Base-by-base conservation (phyloP, 2,797 vertebrate species). In the Tauraco hartlaubi region DNA sequence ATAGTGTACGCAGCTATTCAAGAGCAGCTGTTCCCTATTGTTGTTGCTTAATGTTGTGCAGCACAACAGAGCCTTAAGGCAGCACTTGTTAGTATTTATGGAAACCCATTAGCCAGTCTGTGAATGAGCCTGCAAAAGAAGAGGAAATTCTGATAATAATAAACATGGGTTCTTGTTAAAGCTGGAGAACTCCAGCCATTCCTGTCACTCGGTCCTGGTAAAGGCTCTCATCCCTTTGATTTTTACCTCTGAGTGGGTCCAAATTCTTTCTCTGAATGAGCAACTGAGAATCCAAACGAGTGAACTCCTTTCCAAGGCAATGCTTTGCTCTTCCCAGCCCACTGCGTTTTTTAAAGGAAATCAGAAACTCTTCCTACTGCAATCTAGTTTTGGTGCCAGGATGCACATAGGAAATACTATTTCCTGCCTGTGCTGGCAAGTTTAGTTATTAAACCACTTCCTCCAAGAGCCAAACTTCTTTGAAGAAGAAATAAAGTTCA, bases 401-500 rank as follows among this genome's bases (percentile, higher is more conserved):
- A 94, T 74, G 85, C 58, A 17, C 74, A n/a, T 95, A 93, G 95
- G 93, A 97, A 97, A 95, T 88, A 85, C 83, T 92, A 88, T 95
- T 97, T 97, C 96, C 96, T 96, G 95, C 90, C 74, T 89, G 41
- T 44, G 80, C 88, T 96, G 95, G 92, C 92, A 95, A 88, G 94
- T 87, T 82, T 63, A 93, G 94, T 95, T 96, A 94, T 96, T 97
- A 96, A 96, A 95, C 96, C 77, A 61, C 94, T 97, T 96, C 96
- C 96, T 95, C n/a, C 63, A 79, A 85, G n/a, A 96, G 52, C 85
- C 93, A 93, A 93, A 88, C 67, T 81, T 73, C 93, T 97, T 96
- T 97, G 92, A 96, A 96, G 95, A 95, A 95, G 88, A 94, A 97
- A 97, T 96, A 94, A 97, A 97, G 96, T 96, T 96, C 96, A 96